Percentiles rank a stretch among this genome's conserved stretches.
These are phyloP conservation scores for Caranx melampygus DNA, from an alignment of 2,113 vertebrate genomes.

Conservation along the genomic window DNA sequence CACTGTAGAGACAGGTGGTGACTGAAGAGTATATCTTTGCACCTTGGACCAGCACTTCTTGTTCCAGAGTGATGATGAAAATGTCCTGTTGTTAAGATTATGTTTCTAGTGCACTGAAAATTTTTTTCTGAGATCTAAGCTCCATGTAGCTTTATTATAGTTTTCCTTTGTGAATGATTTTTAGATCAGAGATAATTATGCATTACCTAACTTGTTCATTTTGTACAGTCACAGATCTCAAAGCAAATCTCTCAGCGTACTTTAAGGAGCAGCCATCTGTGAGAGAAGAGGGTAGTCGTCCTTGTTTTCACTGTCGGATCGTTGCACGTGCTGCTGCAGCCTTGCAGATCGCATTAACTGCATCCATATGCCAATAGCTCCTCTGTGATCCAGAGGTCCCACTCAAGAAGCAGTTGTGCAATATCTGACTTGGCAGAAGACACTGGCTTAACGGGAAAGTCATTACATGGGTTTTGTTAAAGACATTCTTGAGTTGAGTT, in stretches of 20 bases:
- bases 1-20: background rate
- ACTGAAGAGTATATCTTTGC: slow-evolving; percentile 10
- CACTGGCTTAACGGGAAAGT: slow-evolving; percentile 22
- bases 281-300: background rate
- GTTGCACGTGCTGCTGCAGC: slow-evolving; percentile 6
- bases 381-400: slow-evolving; percentile 19
- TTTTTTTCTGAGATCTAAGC: background rate
- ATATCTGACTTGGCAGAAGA: slow-evolving; percentile 49
- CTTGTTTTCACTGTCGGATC: slow-evolving; percentile 22
- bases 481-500: slow-evolving; percentile 1
- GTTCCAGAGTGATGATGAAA: slow-evolving; percentile 5
- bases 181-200: background rate
- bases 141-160: background rate
- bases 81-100: background rate
- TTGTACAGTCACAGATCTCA: background rate
- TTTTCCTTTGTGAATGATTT: background rate
- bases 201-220: background rate
- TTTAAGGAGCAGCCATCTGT: background rate
- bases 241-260: background rate
- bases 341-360: slow-evolving; percentile 51
- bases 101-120: background rate
- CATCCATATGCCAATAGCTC: slow-evolving; percentile 59
- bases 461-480: slow-evolving; percentile 38
- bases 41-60: background rate
- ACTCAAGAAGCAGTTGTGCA: slow-evolving; percentile 56